A percentile compares a stretch with the other conserved stretches of the same genome.
Conservation (phyloP, 2,797 vertebrate species). For the Thaleichthys pacificus region DNA sequence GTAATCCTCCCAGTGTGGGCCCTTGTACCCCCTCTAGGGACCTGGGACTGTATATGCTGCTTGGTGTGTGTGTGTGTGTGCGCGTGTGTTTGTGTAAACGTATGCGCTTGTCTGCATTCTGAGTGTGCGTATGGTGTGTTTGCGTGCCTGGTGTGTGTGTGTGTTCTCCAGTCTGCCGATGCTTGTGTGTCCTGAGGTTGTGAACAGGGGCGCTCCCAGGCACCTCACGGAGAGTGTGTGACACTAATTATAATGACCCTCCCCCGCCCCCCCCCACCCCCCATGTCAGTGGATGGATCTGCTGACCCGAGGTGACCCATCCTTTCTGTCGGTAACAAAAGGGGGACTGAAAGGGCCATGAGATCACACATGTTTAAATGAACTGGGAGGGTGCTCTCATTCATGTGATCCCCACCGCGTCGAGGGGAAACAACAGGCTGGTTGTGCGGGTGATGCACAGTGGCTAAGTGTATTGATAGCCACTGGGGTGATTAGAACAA, state of each 20-base stretch:
- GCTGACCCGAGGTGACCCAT: conserved; percentile 74
- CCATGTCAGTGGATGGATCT: conserved; percentile 49
- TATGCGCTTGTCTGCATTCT: too few species aligned
- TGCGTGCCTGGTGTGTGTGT: conserved; percentile 13
- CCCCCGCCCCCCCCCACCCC: not conserved
- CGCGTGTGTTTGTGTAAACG: not conserved
- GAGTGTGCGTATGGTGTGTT: not conserved
- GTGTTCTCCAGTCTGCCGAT: conserved; percentile 26
- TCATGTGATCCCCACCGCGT: conserved; percentile 55
- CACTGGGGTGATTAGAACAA: conserved; percentile 35
- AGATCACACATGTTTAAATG: conserved; percentile 77
- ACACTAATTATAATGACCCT: conserved; percentile 13
- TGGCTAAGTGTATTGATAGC: conserved; percentile 35
- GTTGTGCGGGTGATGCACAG: conserved; percentile 41
- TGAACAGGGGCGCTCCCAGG: conserved; percentile 24
- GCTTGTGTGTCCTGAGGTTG: conserved; percentile 16
- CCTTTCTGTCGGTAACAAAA: conserved; percentile 72
- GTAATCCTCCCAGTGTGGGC: conserved; percentile 34
- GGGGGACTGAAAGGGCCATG: conserved; percentile 68
- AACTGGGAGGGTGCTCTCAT: conserved; percentile 71
- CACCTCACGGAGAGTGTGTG: conserved; percentile 24
- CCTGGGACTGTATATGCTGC: not conserved
- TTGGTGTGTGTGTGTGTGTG: not conserved
- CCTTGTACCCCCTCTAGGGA: conserved; percentile 20
- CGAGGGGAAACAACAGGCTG: conserved; percentile 50